Base-by-base conservation (phyloP, 2,888 invertebrate genomes). In the Hirtodrosophila cameraria region DNA sequence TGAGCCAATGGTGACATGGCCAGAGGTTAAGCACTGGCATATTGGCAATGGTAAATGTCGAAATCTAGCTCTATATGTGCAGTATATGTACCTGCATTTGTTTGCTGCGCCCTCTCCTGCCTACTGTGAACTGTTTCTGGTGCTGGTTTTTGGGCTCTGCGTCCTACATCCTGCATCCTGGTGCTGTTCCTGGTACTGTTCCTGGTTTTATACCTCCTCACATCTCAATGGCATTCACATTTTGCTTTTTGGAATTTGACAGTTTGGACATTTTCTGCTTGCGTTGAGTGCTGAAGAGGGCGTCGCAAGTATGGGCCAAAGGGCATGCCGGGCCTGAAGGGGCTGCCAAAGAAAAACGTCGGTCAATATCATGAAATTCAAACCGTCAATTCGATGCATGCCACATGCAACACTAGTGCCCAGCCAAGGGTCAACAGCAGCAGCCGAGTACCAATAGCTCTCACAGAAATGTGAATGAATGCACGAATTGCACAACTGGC, bases 201-300 rank as follows among this genome's bases (percentile, higher is more conserved):
- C 27, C 46, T 46, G 45, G 46, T 39, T 39, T 48, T 33, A n/a
- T n/a, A 23, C 12, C 23, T 7, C 12, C 60, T 49, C 18, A 18
- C 33, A 43, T 45, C 70, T 65, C 62, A 75, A 53, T 69, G 59
- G 54, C 62, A 68, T 65, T 65, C 80, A 73, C 83, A 82, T 85
- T 80, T 82, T 65, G 76, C 83, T 73, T 83, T 80, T 81, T 76
- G 83, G 76, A 76, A 85, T 86, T 85, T 81, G 80, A 81, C 86
- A 86, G 80, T 66, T 85, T 86, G 62, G 83, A 81, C 86, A 70
- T 85, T 82, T 80, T 68, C 79, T 69, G 68, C 65, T 76, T 73
- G 77, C 65, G 59, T 72, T 68, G 80, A 69, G 58, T 64, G 58
- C 55, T 41, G 73, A 45, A 68, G 55, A 30, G 53, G 67, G 46